phyloP scores from a whole-genome alignment of 2,888 invertebrate species.

The Colostygia pectinataria region DNA sequence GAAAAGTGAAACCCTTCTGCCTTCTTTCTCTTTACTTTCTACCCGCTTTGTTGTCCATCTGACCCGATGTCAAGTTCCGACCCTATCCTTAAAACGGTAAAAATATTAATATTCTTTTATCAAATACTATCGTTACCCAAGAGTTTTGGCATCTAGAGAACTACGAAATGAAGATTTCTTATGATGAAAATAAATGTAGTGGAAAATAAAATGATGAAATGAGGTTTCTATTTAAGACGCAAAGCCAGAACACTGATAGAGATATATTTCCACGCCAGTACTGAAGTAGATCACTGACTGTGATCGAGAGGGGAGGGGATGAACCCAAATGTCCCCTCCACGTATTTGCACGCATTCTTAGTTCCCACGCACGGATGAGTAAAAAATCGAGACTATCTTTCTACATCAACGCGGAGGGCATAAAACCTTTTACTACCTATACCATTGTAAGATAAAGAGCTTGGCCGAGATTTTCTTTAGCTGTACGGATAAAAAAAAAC shows the following conservation, averaged over 20 bases:
- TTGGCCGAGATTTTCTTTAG: slow-evolving; percentile 5
- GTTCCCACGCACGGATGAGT: slow-evolving; percentile 39
- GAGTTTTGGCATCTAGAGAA: no score
- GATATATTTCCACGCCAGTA: slow-evolving; percentile 36
- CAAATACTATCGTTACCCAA: no score
- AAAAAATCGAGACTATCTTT: slow-evolving; percentile 53
- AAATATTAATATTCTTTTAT: no score
- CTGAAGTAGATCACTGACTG: slow-evolving; percentile 35
- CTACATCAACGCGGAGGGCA: slow-evolving; percentile 35
- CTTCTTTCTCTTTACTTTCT: neutral
- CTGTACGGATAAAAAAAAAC: neutral
- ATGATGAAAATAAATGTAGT: no score
- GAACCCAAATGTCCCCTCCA: neutral
- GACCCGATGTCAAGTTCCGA: no score
- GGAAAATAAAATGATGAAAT: no score
- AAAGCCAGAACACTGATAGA: neutral
- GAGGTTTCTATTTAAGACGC: no score
- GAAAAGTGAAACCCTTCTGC: neutral
- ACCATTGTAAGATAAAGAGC: slow-evolving; percentile 34
- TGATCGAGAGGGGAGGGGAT: neutral
- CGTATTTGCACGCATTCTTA: slow-evolving; percentile 6
- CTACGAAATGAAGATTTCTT: no score
- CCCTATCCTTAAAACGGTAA: no score
- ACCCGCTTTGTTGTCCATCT: neutral
- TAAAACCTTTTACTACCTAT: slow-evolving; percentile 27